These are phyloP conservation scores for Drosophila robusta DNA, from an alignment of 2,888 invertebrate species.

Conservation along the genomic window DNA sequence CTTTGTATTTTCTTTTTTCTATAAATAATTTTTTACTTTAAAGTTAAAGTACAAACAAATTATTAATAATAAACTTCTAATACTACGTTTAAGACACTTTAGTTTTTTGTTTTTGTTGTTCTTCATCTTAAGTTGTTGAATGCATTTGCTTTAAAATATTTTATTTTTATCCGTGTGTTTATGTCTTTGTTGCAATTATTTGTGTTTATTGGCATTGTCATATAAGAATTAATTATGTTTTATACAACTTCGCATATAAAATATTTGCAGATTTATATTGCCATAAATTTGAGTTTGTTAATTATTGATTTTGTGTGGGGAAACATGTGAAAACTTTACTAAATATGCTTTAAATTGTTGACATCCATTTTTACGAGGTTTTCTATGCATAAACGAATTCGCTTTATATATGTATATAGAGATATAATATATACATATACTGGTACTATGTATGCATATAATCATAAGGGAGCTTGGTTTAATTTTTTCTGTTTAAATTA, in stretches of 20 bases:
- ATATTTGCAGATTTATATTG: slow-evolving; percentile 47
- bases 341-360: slow-evolving; percentile 55
- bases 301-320: slow-evolving; percentile 40
- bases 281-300: slow-evolving; percentile 45
- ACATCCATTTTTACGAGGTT: slow-evolving; percentile 25
- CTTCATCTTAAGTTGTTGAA: slow-evolving; percentile 71
- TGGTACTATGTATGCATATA: slow-evolving; percentile 58
- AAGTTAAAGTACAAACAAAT: slow-evolving; percentile 83
- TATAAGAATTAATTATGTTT: slow-evolving; percentile 63
- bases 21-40: slow-evolving; percentile 81
- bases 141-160: slow-evolving; percentile 62
- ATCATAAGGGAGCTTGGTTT: slow-evolving; percentile 58
- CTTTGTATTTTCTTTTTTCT: slow-evolving; percentile 80
- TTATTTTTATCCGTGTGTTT: slow-evolving; percentile 45
- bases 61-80: slow-evolving; percentile 82
- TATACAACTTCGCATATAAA: slow-evolving; percentile 60
- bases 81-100: slow-evolving; percentile 84
- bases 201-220: slow-evolving; percentile 45
- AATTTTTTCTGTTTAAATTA: slow-evolving; percentile 63
- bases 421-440: slow-evolving; percentile 47
- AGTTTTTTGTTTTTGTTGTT: slow-evolving; percentile 77
- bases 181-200: slow-evolving; percentile 60
- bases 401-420: slow-evolving; percentile 51
- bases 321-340: slow-evolving; percentile 50
- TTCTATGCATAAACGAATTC: slow-evolving; percentile 49